phyloP scores from a whole-genome alignment of 2,888 invertebrate genomes.

The Watsonalla cultraria region DNA sequence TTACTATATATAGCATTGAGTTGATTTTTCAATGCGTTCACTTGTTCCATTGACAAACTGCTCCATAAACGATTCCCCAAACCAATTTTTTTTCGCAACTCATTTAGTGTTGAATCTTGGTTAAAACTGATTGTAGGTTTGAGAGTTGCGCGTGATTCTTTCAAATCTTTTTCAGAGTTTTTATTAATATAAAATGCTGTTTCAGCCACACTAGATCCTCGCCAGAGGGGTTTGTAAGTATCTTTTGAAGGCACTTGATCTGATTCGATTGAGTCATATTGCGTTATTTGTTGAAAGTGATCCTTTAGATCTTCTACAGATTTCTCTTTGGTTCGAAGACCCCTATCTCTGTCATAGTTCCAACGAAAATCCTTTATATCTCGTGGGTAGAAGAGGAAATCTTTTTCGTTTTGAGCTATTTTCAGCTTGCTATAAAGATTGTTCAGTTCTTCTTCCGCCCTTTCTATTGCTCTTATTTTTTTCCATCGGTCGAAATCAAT shows the following conservation, averaged over 20 bases:
- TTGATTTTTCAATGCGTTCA: conserved; percentile 87
- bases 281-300: conserved; percentile 83
- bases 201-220: conserved; percentile 90
- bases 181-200: conserved; percentile 85
- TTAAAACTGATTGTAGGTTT: conserved; percentile 47
- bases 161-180: conserved; percentile 71
- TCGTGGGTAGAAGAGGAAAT: conserved; percentile 88
- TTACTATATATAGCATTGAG: conserved; percentile 89
- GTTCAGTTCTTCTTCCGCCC: conserved; percentile 89
- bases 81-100: conserved; percentile 72
- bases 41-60: conserved; percentile 90
- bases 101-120: conserved; percentile 65
- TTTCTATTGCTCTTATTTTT: conserved; percentile 86
- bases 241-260: conserved; percentile 78
- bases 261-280: conserved; percentile 68
- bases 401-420: conserved; percentile 88
- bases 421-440: conserved; percentile 87
- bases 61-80: conserved; percentile 89
- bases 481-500: conserved; percentile 94
- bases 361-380: conserved; percentile 86
- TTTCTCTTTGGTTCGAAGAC: conserved; percentile 89
- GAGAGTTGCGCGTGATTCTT: conserved; percentile 33
- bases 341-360: conserved; percentile 86
- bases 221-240: conserved; percentile 89
- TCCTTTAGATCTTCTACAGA: conserved; percentile 92